These are phyloP conservation scores for Anastrepha obliqua DNA, from an alignment of 1,140 invertebrate genomes.

Conservation along the genomic window DNA sequence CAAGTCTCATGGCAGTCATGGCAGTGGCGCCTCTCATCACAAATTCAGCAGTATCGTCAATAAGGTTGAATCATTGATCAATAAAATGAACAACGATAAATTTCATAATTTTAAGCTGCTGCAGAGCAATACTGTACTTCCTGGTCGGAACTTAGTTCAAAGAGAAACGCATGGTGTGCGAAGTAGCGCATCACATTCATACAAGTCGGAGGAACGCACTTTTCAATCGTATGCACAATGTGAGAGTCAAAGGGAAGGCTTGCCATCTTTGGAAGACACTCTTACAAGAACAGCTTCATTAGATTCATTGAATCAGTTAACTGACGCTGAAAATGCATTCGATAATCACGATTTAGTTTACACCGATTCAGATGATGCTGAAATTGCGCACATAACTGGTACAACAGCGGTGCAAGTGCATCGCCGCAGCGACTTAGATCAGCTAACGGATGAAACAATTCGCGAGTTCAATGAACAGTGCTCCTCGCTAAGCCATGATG, in stretches of 20 bases:
- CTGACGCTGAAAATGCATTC: constrained; percentile 71
- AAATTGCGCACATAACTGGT: constrained; percentile 72
- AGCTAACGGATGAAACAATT: constrained; percentile 70
- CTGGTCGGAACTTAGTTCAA: constrained; percentile 36
- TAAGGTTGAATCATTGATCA: constrained; percentile 73
- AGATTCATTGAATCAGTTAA: constrained; percentile 81
- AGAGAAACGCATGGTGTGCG: background rate
- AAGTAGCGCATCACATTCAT: background rate
- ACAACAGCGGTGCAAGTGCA: constrained; percentile 72
- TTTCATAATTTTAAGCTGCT: constrained; percentile 65
- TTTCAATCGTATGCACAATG: background rate
- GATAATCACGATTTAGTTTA: constrained; percentile 64
- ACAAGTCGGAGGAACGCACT: background rate
- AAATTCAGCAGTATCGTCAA: constrained; percentile 72
- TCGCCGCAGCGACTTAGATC: constrained; percentile 70
- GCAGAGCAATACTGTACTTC: constrained; percentile 55
- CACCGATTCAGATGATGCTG: constrained; percentile 71
- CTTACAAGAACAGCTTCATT: constrained; percentile 75
- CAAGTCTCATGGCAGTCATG: constrained; percentile 4
- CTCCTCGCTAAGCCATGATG: constrained; percentile 60
- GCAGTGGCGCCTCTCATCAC: constrained; percentile 58
- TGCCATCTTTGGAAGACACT: background rate
- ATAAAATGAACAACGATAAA: constrained; percentile 72
- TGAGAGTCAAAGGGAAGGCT: background rate
- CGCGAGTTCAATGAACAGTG: constrained; percentile 69